Conservation (phyloP, 30 jellyfish, hydroid and myxozoan species). For the Rhopilema esculentum region DNA sequence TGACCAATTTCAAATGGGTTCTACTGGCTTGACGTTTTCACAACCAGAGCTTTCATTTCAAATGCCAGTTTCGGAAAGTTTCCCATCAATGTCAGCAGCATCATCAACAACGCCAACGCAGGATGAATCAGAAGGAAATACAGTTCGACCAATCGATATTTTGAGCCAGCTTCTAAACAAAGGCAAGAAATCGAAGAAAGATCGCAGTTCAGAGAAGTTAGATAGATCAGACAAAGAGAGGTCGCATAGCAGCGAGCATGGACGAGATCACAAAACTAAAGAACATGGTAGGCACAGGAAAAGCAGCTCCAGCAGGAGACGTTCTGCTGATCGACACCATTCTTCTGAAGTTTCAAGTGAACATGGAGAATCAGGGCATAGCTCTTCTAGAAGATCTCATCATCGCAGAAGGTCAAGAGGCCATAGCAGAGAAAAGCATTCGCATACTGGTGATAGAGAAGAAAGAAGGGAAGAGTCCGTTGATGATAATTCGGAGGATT, state of each 20-base stretch:
- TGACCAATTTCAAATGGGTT: slow-evolving; percentile 26
- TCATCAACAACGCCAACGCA: slow-evolving; percentile 67
- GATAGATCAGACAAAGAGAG: slow-evolving; percentile 22
- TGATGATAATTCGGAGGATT: slow-evolving; percentile 55
- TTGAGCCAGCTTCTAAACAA: slow-evolving; percentile 55
- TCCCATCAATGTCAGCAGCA: slow-evolving; percentile 5
- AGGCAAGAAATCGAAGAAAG: slow-evolving; percentile 44
- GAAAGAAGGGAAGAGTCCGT: slow-evolving; percentile 32
- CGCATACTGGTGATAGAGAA: slow-evolving; percentile 9
- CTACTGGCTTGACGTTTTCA: background rate
- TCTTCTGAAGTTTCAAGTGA: slow-evolving; percentile 41
- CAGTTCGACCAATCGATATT: slow-evolving; percentile 55
- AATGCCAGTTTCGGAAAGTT: slow-evolving; percentile 24
- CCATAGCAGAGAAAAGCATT: slow-evolving; percentile 46
- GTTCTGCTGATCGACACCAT: slow-evolving; percentile 51
- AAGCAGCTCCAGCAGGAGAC: slow-evolving; percentile 34
- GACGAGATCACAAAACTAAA: slow-evolving; percentile 22
- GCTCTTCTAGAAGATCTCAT: slow-evolving; percentile 44
- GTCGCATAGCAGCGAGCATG: slow-evolving; percentile 21
- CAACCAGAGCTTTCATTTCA: slow-evolving; percentile 48
- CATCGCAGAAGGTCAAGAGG: slow-evolving; percentile 56
- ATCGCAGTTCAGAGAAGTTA: background rate
- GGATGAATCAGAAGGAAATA: slow-evolving; percentile 48
- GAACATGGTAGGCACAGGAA: slow-evolving; percentile 47
- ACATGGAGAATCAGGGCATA: slow-evolving; percentile 29